Percentiles rank a stretch among this genome's conserved stretches.
Conservation (phyloP, 2,888 invertebrate species). For the Drosophila anceps region DNA sequence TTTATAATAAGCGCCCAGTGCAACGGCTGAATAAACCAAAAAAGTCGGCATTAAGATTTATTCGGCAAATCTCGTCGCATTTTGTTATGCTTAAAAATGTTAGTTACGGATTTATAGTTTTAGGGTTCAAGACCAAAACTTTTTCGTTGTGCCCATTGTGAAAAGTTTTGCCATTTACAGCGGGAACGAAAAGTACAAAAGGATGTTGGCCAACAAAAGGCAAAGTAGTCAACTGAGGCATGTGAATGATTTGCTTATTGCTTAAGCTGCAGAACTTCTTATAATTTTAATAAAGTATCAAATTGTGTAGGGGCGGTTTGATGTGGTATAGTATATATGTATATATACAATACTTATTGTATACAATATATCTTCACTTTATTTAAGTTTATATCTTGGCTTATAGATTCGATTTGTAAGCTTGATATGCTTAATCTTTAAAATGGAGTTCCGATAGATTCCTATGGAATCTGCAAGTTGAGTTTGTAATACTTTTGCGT, state of each 20-base stretch:
- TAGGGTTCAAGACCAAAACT: conserved; percentile 49
- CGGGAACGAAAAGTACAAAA: not conserved
- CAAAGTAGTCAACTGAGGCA: not conserved
- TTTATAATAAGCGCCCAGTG: conserved; percentile 65
- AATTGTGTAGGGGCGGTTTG: not conserved
- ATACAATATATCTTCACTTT: not conserved
- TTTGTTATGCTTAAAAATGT: conserved; percentile 75
- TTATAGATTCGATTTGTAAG: not conserved
- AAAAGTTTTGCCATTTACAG: conserved; percentile 43
- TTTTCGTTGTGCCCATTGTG: conserved; percentile 41
- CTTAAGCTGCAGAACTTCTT: not conserved
- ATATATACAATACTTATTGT: not conserved
- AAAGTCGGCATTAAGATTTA: conserved; percentile 70
- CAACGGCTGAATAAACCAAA: conserved; percentile 70
- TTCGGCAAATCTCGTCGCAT: conserved; percentile 70
- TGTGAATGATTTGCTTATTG: conserved; percentile 3
- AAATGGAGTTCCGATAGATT: not conserved
- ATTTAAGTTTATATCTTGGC: not conserved
- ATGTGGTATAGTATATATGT: not conserved
- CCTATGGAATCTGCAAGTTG: no score
- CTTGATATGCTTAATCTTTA: not conserved
- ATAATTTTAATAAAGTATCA: not conserved
- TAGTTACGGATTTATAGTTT: conserved; percentile 68
- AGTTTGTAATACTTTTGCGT: no score
- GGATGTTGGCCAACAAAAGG: conserved; percentile 2